Evolutionary conservation across 2,113 vertebrate species (phyloP).

Genomic region (Corythaixoides concolor): DNA sequence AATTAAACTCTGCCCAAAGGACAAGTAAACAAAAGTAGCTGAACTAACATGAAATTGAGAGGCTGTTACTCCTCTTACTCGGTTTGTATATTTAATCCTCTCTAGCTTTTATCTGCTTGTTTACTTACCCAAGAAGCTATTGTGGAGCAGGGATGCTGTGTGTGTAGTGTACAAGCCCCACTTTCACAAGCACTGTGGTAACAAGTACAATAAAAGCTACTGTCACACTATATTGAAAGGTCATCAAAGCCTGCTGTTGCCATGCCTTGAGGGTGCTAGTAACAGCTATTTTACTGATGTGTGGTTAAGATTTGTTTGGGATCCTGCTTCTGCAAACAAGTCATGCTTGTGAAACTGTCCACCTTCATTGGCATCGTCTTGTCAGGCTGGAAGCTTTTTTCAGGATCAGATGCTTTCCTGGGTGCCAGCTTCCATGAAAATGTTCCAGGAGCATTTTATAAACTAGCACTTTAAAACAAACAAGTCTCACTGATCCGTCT

Average conservation of each 20-base stretch:
- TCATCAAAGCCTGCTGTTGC: neutral
- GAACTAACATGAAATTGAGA: neutral
- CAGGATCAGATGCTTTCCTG: neutral
- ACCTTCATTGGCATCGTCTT: neutral
- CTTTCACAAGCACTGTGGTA: neutral
- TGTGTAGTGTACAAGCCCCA: neutral
- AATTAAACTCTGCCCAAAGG: slow-evolving; percentile 21
- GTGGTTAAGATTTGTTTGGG: neutral
- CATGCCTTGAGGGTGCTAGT: neutral
- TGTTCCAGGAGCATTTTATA: neutral
- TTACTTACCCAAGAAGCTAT: neutral
- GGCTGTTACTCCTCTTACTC: neutral
- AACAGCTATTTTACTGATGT: neutral
- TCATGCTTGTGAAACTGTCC: neutral
- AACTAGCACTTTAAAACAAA: neutral
- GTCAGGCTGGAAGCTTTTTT: neutral
- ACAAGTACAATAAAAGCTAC: neutral
- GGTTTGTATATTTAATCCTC: neutral
- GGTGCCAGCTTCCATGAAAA: neutral
- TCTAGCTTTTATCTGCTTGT: neutral
- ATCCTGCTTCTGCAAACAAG: neutral
- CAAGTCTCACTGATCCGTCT: neutral
- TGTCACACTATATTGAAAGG: neutral
- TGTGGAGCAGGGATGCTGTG: neutral
- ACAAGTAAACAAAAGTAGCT: neutral